A percentile compares a stretch with the other conserved stretches of the same genome.
These are phyloP conservation scores for Poecile montanus DNA, from an alignment of 2,797 vertebrate genomes.

Conservation along the genomic window DNA sequence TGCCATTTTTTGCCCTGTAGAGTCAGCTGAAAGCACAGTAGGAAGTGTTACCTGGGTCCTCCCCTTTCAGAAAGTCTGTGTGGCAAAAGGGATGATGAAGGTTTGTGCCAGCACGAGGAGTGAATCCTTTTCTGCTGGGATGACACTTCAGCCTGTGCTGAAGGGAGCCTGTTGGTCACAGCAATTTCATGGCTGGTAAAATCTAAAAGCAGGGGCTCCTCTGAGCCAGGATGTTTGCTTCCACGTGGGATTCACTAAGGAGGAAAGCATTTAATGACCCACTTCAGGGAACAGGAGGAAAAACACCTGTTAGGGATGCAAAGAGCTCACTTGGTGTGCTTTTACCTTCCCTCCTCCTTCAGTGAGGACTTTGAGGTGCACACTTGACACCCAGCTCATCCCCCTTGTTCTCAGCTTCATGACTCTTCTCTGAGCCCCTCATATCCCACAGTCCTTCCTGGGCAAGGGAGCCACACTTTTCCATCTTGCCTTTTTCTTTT, in stretches of 20 bases:
- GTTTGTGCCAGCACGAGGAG: neutral
- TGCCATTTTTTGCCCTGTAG: accelerated
- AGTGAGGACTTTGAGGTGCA: neutral
- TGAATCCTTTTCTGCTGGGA: neutral
- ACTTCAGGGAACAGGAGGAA: neutral
- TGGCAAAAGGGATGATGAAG: neutral
- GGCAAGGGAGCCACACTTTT: neutral
- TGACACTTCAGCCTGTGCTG: neutral
- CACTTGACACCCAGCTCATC: neutral
- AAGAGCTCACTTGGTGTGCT: no score
- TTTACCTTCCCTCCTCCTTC: neutral
- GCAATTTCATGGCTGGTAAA: conserved; percentile 3
- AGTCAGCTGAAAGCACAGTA: neutral
- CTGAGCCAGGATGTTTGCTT: neutral
- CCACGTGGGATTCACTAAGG: neutral
- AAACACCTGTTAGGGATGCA: accelerated
- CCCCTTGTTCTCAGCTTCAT: neutral
- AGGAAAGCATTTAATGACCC: neutral
- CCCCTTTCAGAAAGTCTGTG: neutral
- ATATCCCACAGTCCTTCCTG: neutral
- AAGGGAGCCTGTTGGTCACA: neutral
- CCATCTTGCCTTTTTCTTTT: neutral
- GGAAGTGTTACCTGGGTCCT: neutral
- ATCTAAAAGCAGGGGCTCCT: neutral
- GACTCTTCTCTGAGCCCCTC: neutral